Evolutionary conservation across 2,888 invertebrate genomes (phyloP), one percentile per base, ranked within the genome.

Genomic region (Nezara viridula): DNA sequence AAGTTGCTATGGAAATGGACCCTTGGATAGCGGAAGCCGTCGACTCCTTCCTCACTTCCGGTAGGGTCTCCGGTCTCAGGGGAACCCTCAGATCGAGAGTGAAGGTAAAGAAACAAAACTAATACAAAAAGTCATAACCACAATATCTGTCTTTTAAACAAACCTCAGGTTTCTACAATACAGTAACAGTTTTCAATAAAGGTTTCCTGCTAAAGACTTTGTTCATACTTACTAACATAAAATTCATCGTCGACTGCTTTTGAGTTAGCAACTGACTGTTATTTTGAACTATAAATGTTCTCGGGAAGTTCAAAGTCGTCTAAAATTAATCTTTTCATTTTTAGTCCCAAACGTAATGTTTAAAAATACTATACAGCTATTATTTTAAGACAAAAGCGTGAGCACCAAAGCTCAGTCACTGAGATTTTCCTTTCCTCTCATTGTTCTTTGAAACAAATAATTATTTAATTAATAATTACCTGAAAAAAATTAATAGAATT

Each of bases 1-100:
- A 27, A 55, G 44, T 44, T 14, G 73, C 85, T 44, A 88, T 88
- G 88, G 88, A 88, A 81, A 88, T 88, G 88, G 88, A 88, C 85
- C 88, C 88, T 55, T 88, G 88, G 88, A 88, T 88, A 32, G 88
- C 88, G 27, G 88, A 88, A n/a, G 88, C 88, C 85, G 88, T 88
- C 37, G 88, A 88, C 85, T 47, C 52, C n/a, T 88, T 88, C 88
- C 88, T 88, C 50, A 77, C 88, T 81, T 88, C 88, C 47, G 52
- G 88, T 24, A 81, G 88, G 50, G 85, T 88, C 44, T 88, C 88
- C 50, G 77, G 50, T 32, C 47, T 81, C 32, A 47, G 88, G 40
- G 32, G 60, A n/a, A 47, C 88, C 88, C 88, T 88, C 37, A 47
- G 77, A 47, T 49, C 88, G 37, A 88, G 88, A 77, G 88, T 88